Evolutionary conservation across 2,797 vertebrate species (phyloP), one percentile per base, ranked within the genome.

Genomic region (Dicrostonyx torquatus): DNA sequence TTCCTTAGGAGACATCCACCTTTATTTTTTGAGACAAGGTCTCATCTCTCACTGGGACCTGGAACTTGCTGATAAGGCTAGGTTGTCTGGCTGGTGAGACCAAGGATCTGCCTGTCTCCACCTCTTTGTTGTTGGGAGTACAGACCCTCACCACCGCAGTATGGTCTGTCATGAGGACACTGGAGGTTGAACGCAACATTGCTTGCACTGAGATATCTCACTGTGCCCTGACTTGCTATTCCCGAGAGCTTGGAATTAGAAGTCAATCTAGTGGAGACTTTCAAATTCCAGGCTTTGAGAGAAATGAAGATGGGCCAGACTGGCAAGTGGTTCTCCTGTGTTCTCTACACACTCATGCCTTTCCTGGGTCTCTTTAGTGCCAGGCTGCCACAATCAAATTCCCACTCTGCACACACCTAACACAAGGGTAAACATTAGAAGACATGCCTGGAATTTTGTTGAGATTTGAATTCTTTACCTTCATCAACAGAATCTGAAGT

Each of bases 401-500:
- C 70, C 95, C 68, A 84, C 40, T 58, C 26, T 73, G 37, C 7
- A 72, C 7, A 75, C 7, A 87, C 6, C 9, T 37, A 78, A n/a
- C 58, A 64, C 62, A 93, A 94, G 89, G 55, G 84, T 76, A 94
- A 97, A 89, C 17, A 94, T 77, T 90, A 87, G 82, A 95, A 94
- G 48, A 40, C 8, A 73, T 40, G 78, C 37, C 6, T 78, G 34
- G 94, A 87, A 89, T 87, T 84, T 48, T 75, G 84, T 75, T 92
- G 75, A 91, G 89, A 87, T 90, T 53, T 72, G 53, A 91, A 90
- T 82, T 34, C 9, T 97, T 98, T 98, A 99, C 99, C 99, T 96
- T 99, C 99, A 94, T 99, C 99, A 1, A 98, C 17, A 82, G 98
- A 99, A 90, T 99, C 99, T 0, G 99, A 98, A 58, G 97, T 99